A percentile compares a stretch with the other conserved stretches of the same genome.
These are phyloP conservation scores for Electrona antarctica DNA, from an alignment of 2,113 vertebrate genomes.

Conservation along the genomic window DNA sequence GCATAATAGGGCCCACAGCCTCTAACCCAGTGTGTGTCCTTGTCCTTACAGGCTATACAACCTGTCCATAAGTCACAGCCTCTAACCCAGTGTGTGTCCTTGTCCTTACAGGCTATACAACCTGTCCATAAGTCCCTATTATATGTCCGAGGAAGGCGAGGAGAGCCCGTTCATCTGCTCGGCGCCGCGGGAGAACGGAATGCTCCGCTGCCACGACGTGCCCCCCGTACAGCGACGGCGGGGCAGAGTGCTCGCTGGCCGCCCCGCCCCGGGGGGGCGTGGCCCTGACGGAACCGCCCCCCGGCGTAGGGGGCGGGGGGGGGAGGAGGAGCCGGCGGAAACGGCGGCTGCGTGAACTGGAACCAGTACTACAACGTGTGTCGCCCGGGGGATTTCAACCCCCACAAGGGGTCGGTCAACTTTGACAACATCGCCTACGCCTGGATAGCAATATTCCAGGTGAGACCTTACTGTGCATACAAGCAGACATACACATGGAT, in stretches of 20 bases:
- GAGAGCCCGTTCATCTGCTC: slow-evolving; percentile 97
- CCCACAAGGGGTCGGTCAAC: slow-evolving; percentile 95
- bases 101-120: slow-evolving; percentile 84
- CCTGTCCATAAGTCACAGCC: slow-evolving; percentile 75
- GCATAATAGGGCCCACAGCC: too few relatives aligned
- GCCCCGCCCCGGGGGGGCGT: slow-evolving; percentile 74
- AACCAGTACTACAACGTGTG: slow-evolving; percentile 94
- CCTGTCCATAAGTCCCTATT: slow-evolving; percentile 86
- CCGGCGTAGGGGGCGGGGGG: slow-evolving; percentile 20
- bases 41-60: slow-evolving; percentile 84
- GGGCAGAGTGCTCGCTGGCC: slow-evolving; percentile 82
- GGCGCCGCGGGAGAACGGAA: slow-evolving; percentile 87
- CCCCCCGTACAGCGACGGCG: slow-evolving; percentile 80
- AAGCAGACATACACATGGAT: background rate
- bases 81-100: too few relatives aligned
- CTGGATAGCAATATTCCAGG: slow-evolving; percentile 99
- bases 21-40: too few relatives aligned
- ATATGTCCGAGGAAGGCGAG: slow-evolving; percentile 88
- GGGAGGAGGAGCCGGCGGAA: slow-evolving; percentile 26
- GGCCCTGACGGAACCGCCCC: slow-evolving; percentile 46
- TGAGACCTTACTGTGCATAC: slow-evolving; percentile 56
- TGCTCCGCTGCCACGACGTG: slow-evolving; percentile 89
- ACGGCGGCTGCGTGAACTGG: slow-evolving; percentile 90
- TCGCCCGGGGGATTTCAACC: slow-evolving; percentile 87
- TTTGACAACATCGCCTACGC: slow-evolving; percentile 99